Base-by-base conservation (phyloP, 2,797 vertebrate genomes). In the Prionace glauca region DNA sequence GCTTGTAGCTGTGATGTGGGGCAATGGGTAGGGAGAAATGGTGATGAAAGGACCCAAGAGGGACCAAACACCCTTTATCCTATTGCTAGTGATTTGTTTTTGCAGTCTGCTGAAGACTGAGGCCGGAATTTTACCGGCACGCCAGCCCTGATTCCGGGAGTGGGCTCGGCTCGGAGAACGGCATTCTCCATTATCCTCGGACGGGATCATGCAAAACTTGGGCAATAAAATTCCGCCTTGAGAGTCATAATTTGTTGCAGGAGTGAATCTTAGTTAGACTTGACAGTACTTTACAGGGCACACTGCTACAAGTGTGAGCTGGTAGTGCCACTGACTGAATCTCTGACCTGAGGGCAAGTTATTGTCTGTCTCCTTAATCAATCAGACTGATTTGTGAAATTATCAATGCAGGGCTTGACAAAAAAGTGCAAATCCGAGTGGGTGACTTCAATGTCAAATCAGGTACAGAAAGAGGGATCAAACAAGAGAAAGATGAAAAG, bases 21-120 rank as follows among this genome's bases (percentile, higher is more conserved):
- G 29, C 1, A 7, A 10, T n/a, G 29, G 72, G 12, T 0, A 1
- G 7, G 22, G 41, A 87, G 41, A 18, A 20, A 5, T 36, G 11
- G 24, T 26, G 26, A 26, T 16, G 24, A 22, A 91, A 67, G 16
- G 36, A 92, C 65, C 60, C 14, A 67, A 36, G n/a, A 56, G 22
- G 36, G n/a, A 67, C 62, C 1, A n/a, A 81, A 41, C 41, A 18
- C 5, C 18, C 16, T 67, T 16, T 92, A 32, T 92, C n/a, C 29
- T 90, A n/a, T 90, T 92, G 90, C 60, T 92, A n/a, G 22, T 41
- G 36, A 81, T 81, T 81, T 81, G 29, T 20, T 81, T 81, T 92
- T 36, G 50, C 11, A 60, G 3, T 29, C 45, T 24, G 18, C 2
- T 29, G 86, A 14, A 56, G 36, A 65, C 60, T 22, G 65, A 50